Base-by-base conservation (phyloP, 2,888 invertebrate species). In the Dynastes maya region DNA sequence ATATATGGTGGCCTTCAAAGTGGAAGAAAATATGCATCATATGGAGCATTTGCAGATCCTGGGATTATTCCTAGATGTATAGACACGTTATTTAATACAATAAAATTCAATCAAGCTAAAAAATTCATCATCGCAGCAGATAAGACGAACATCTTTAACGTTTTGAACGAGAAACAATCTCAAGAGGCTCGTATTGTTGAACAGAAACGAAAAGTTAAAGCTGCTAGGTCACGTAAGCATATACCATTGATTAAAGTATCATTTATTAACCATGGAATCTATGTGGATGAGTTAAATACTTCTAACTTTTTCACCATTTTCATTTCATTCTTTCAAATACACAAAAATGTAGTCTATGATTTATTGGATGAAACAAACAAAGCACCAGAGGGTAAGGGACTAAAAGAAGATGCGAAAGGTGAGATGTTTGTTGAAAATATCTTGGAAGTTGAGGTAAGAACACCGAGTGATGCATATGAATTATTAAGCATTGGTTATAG, bases 51-150 rank as follows among this genome's bases (percentile, higher is more conserved):
- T 22, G 22, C 1, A 0, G 49, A 61, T 49, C 72, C 72, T 5
- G 72, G 72, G 13, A 40, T 74, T 27, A 55, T 74, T 45, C 72
- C 72, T 13, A 45, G 27, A 11, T 61, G 27, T 9, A 11, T 74
- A 8, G 61, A 74, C 16, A 49, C 72, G 22, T 32, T 74, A 9
- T 74, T 61, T 40, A 74, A 63, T 40, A 40, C 72, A 11, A 74
- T 74, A 11, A 11, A 29, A 27, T n/a, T 16, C 2, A 40, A 16
- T 29, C 58, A 61, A 63, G 61, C 63, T 5, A 74, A 61, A 45
- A 74, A 61, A 63, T 74, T 13, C 8, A 2, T 40, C 27, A 27
- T 74, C 22, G 45, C 16, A 3, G 22, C 72, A 1, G 27, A 49
- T 29, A 13, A 27, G 29, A 13, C 29, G 16, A 74, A 74, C n/a